Evolutionary conservation across 2,113 vertebrate species (phyloP), one percentile per base, ranked within the genome.

Genomic region (Procavia capensis): DNA sequence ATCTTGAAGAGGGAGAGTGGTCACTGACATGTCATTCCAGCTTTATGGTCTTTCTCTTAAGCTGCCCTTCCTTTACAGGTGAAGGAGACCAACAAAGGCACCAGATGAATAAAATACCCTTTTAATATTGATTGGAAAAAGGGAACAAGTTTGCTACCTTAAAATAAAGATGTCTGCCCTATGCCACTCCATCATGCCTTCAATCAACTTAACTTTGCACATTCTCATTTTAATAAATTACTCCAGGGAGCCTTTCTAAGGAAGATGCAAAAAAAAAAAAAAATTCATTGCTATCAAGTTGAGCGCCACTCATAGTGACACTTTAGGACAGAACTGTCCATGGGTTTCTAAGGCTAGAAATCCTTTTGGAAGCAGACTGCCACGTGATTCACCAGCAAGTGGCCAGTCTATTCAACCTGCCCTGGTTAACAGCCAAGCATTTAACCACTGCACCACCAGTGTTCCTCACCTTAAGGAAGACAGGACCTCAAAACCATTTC

Each of bases 141-240:
- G 24, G 54, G 16, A 88, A 89, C 39, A 41, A 72, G 16, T 61
- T n/a, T 86, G 57, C n/a, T 85, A 81, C 29, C 87, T 79, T 83
- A 72, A 80, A 94, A 85, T 59, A 75, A 79, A 91, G 25, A 22
- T 88, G 29, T 39, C 45, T 90, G 75, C 29, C 13, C 39, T 88
- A 78, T 39, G 90, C 41, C 27, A 54, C 85, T 41, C 54, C 1
- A 36, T 20, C 81, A 63, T 31, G 36, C 34, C 54, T 87, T 72
- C 63, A 92, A 92, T 39, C 45, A 95, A 64, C 57, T 79, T 92
- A 92, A 91, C 31, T 89, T 57, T 25, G 29, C 47, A 96, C 34
- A 79, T 63, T 14, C 75, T 57, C 19, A 81, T 92, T 85, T 93
- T 50, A 36, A 82, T 76, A 76, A 66, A 76, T 66, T 29, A 93